phyloP scores from a whole-genome alignment of 2,113 vertebrate species.

The Sinocyclocheilus maitianheensis region DNA sequence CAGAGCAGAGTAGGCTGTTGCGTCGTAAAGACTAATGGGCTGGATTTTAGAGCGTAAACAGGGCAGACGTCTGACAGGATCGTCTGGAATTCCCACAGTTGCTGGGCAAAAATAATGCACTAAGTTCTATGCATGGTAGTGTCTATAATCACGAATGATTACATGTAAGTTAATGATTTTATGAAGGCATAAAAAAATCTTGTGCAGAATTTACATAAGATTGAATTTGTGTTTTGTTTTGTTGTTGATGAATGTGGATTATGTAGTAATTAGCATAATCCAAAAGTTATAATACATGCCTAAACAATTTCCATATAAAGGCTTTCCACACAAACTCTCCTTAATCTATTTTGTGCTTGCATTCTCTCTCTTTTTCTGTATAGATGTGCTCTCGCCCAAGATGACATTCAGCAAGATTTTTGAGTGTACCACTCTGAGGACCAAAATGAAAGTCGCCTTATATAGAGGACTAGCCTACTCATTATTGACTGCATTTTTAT shows the following conservation, averaged over 20 bases:
- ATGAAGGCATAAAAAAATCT: no score
- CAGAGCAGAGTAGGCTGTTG: conserved; percentile 4
- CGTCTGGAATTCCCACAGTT: conserved; percentile 25
- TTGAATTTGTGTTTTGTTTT: no score
- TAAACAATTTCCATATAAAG: background rate
- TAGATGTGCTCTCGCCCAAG: background rate
- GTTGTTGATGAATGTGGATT: no score
- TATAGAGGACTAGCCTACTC: background rate
- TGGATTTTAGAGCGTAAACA: conserved; percentile 7
- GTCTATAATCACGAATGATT: background rate
- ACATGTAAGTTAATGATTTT: no score
- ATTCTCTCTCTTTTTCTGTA: background rate
- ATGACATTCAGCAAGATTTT: no score
- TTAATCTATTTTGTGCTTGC: background rate
- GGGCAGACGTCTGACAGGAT: conserved; percentile 21
- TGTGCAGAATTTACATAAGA: no score
- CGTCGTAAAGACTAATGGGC: conserved; percentile 28
- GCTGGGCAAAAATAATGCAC: conserved; percentile 17
- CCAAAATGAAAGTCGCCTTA: no score
- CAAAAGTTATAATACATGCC: background rate
- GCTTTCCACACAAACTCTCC: background rate
- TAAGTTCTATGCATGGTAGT: background rate
- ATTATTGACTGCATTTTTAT: background rate
- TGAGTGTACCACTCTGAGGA: no score
- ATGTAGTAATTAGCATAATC: background rate